Percentiles rank a stretch among this genome's conserved stretches.
Evolutionary conservation across 2,113 vertebrate species (phyloP).

Genomic region (Seriola dumerili): DNA sequence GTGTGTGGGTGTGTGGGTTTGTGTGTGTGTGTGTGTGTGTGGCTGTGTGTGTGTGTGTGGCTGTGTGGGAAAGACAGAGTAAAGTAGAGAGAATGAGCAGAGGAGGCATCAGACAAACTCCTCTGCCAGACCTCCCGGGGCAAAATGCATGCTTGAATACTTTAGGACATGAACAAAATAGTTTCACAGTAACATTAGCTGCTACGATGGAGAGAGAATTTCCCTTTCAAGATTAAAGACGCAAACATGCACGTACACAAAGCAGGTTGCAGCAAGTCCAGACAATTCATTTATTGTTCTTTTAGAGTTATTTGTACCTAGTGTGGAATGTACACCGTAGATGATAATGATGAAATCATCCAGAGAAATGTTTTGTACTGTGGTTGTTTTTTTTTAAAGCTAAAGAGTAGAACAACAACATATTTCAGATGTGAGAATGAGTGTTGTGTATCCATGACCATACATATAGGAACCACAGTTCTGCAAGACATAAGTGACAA

Average conservation of each 20-base stretch:
- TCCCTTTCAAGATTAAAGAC: slow-evolving; percentile 79
- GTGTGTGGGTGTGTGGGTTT: slow-evolving; percentile 18
- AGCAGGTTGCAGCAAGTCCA: slow-evolving; percentile 81
- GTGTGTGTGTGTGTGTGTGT: slow-evolving; percentile 27
- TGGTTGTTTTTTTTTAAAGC: background rate
- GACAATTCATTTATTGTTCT: slow-evolving; percentile 80
- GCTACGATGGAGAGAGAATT: slow-evolving; percentile 80
- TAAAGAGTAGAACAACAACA: background rate
- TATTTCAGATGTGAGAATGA: background rate
- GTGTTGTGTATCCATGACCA: background rate
- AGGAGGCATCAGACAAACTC: slow-evolving; percentile 75
- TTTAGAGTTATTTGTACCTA: slow-evolving; percentile 25
- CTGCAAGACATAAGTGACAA: background rate
- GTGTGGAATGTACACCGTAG: slow-evolving; percentile 55
- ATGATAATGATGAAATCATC: slow-evolving; percentile 28
- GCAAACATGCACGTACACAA: slow-evolving; percentile 74
- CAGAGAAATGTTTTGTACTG: background rate
- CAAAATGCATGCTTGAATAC: slow-evolving; percentile 86
- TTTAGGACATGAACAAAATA: slow-evolving; percentile 85
- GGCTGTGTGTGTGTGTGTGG: slow-evolving; percentile 22
- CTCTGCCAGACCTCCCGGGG: slow-evolving; percentile 87
- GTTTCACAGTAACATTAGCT: slow-evolving; percentile 82
- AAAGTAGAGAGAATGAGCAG: slow-evolving; percentile 67
- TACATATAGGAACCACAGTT: background rate
- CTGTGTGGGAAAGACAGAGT: slow-evolving; percentile 59